Base-by-base conservation (phyloP, 2,888 invertebrate genomes). In the Drosophila limbata region DNA sequence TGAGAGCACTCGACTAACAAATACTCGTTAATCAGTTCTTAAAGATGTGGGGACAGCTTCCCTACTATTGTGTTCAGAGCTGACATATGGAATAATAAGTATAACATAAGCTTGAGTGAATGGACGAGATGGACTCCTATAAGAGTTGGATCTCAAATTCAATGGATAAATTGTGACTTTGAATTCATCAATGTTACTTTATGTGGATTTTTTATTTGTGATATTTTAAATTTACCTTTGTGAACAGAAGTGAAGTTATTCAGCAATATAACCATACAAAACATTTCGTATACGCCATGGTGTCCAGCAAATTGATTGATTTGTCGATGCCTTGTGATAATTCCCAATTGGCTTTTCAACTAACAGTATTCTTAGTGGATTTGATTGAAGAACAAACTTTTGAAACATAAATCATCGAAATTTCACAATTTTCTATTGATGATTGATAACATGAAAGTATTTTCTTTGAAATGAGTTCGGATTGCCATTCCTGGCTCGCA, bases 361-460 rank as follows among this genome's bases (percentile, higher is more conserved):
- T 42, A 37, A 13, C 19, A 28, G 19, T 28, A 39, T n/a, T 13
- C 44, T 8, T 25, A 44, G 13, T n/a, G 8, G 1, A 25, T 13
- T 25, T n/a, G 25, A 44, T 28, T 42, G 33, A 13, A 10, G 25
- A 11, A 25, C 17, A 31, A 28, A 28, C 28, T 28, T 28, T 28
- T 6, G 11, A n/a, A 33, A 17, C 17, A n/a, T 75, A 71, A 75
- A 75, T 75, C 74, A 75, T 52, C 11, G 10, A 35, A 57, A 53
- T 69, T 44, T 55, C 42, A 19, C 55, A 63, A 60, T 40, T 39
- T 60, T 21, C 21, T 19, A 31, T 37, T 45, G 19, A 52, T 63
- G 67, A 67, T 71, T 62, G 67, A 74, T 66, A 53, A 11, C 17
- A 53, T 17, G n/a, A 5, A 35, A 9, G 25, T 15, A 66, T 65